Evolutionary conservation across 1,140 invertebrate species (phyloP).

Genomic region (Ips typographus): DNA sequence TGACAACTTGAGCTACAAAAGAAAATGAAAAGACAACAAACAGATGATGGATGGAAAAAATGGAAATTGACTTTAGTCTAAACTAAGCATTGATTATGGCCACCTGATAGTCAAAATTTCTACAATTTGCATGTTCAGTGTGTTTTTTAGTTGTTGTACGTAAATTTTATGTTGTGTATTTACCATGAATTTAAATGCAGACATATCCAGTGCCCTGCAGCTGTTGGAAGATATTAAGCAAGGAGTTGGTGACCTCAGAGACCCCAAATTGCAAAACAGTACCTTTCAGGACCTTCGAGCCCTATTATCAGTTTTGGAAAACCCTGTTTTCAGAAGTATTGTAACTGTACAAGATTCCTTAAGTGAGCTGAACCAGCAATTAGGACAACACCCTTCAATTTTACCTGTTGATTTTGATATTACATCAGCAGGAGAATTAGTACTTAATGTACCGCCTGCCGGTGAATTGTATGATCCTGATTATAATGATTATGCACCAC

Average conservation of each 20-base stretch:
- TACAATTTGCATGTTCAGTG: neutral
- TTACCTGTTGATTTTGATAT: slow-evolving; percentile 91
- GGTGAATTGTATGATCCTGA: slow-evolving; percentile 56
- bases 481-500: slow-evolving; percentile 45
- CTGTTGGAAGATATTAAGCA: slow-evolving; percentile 78
- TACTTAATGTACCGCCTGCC: slow-evolving; percentile 59
- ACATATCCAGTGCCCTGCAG: slow-evolving; percentile 74
- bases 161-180: slow-evolving; percentile 4
- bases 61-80: too few relatives aligned
- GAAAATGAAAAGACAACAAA: too few relatives aligned
- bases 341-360: slow-evolving; percentile 89
- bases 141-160: neutral
- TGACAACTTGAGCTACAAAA: too few relatives aligned
- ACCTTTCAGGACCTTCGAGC: slow-evolving; percentile 84
- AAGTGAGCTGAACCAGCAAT: slow-evolving; percentile 75
- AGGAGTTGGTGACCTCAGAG: slow-evolving; percentile 71
- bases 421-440: slow-evolving; percentile 67
- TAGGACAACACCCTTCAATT: slow-evolving; percentile 87
- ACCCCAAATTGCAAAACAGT: slow-evolving; percentile 69
- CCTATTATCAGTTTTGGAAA: slow-evolving; percentile 84
- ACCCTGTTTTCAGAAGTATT: slow-evolving; percentile 89
- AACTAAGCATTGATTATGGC: too few relatives aligned
- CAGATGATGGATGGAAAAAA: too few relatives aligned
- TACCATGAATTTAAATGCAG: slow-evolving; percentile 53
- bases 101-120: too few relatives aligned